Evolutionary conservation across 2,888 invertebrate genomes (phyloP).

Genomic region (Salpingus planirostris): DNA sequence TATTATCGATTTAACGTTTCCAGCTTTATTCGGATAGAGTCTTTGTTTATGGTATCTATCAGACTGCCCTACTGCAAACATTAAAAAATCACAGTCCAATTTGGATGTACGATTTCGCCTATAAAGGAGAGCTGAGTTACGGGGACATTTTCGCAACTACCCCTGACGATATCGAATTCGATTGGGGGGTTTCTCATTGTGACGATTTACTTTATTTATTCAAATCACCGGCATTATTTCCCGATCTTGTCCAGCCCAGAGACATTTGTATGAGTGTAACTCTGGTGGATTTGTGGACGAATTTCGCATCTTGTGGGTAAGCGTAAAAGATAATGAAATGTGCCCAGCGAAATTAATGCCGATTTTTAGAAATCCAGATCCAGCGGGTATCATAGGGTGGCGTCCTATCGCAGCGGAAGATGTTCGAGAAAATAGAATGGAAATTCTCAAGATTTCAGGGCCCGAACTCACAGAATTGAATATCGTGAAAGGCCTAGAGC

Average conservation of each 20-base stretch:
- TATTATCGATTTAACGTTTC: slow-evolving; percentile 5
- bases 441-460: too few species aligned
- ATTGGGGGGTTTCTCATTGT: slow-evolving; percentile 44
- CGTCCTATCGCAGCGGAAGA: too few species aligned
- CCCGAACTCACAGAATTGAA: too few species aligned
- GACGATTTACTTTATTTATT: slow-evolving; percentile 48
- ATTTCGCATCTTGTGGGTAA: slow-evolving; percentile 45
- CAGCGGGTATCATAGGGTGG: too few species aligned
- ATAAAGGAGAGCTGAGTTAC: slow-evolving; percentile 40
- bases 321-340: too few species aligned
- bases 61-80: slow-evolving; percentile 31
- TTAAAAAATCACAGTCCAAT: slow-evolving; percentile 35
- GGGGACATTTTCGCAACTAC: slow-evolving; percentile 40
- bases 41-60: slow-evolving; percentile 43
- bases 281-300: slow-evolving; percentile 41
- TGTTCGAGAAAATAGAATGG: too few species aligned
- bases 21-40: slow-evolving; percentile 45
- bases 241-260: slow-evolving; percentile 31
- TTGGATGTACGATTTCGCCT: slow-evolving; percentile 45
- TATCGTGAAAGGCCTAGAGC: too few species aligned
- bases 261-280: slow-evolving; percentile 36
- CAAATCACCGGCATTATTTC: slow-evolving; percentile 40
- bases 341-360: too few species aligned
- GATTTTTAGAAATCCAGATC: too few species aligned
- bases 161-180: slow-evolving; percentile 23